Evolutionary conservation across 1,140 invertebrate genomes (phyloP), one percentile per base, ranked within the genome.

Genomic region (Leptestheria dahalacensis): DNA sequence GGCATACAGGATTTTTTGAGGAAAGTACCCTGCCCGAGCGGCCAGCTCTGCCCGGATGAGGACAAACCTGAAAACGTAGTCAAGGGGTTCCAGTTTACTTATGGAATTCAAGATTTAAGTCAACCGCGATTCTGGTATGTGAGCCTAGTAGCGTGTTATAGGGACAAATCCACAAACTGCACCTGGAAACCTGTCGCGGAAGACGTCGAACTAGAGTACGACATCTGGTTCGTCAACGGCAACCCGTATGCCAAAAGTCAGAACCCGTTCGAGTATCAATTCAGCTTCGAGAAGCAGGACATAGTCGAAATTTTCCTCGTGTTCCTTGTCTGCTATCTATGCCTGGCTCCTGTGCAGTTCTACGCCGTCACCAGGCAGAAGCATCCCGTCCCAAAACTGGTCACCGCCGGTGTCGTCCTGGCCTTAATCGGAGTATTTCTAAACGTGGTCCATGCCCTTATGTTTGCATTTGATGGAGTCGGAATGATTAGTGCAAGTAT

Each of bases 61-160:
- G 89, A 89, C 70, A 77, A 81, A 57, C 79, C 86, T 12, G 78
- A 77, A 68, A 88, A 88, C 79, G 88, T 97, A 1, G 77, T 97
- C 1, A 80, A 82, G 65, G 82, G 81, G 54, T 81, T 86, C 72
- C 93, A 97, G 72, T 94, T 98, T 69, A 97, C 94, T 2, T 96
- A 91, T 74, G 84, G 86, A 54, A 86, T 97, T 61, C 81, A 88
- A 67, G 85, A 97, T 71, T 79, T 84, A 56, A 82, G 82, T 65
- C 85, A 93, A 67, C 90, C 93, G 58, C 86, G 88, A 68, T 97
- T 95, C 74, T 97, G 92, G 92, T 97, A 95, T 73, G 76, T 97
- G 47, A 93, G 91, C 62, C 75, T 97, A 66, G 91, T 95, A 20
- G 84, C 92, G 4, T 97, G 94, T 73, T 88, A 88, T 67, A 78